Conservation (phyloP, 2,113 vertebrate genomes). For the Choloepus hoffmanni region DNA sequence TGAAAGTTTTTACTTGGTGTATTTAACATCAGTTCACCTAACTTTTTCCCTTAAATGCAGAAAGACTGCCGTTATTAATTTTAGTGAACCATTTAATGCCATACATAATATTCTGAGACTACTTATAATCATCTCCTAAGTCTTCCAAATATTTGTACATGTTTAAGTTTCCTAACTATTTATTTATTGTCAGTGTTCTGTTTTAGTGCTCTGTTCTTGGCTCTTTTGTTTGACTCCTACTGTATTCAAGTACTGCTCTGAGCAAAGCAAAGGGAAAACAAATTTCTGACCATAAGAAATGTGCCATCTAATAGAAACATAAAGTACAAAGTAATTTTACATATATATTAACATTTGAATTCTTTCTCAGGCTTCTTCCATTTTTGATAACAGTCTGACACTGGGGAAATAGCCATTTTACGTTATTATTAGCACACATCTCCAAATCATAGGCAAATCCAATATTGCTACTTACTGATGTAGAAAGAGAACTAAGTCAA, state of each 20-base stretch:
- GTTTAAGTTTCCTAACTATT: not conserved
- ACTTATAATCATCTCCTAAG: not conserved
- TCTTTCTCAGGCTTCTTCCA: not conserved
- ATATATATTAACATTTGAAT: not conserved
- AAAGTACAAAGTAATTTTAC: not conserved
- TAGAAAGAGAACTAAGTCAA: constrained; percentile 52
- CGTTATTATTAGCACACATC: not conserved
- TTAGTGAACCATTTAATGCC: not conserved
- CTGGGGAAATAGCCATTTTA: not conserved
- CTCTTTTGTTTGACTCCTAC: not conserved
- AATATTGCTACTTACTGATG: constrained; percentile 7
- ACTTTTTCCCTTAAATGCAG: not conserved
- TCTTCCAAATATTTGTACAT: not conserved
- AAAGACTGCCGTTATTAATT: not conserved
- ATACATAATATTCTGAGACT: not conserved
- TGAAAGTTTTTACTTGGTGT: not conserved
- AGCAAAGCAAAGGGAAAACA: not conserved
- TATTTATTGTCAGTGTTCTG: not conserved
- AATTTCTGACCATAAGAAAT: not conserved
- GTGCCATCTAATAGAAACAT: not conserved
- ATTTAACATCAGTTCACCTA: not conserved
- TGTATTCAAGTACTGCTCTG: not conserved
- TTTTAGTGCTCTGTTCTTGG: not conserved
- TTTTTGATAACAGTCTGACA: not conserved
- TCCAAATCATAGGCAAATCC: not conserved